Percentiles rank a stretch among this genome's conserved stretches.
These are phyloP conservation scores for Dryomyza anilis DNA, from an alignment of 2,888 invertebrate genomes.

Conservation along the genomic window DNA sequence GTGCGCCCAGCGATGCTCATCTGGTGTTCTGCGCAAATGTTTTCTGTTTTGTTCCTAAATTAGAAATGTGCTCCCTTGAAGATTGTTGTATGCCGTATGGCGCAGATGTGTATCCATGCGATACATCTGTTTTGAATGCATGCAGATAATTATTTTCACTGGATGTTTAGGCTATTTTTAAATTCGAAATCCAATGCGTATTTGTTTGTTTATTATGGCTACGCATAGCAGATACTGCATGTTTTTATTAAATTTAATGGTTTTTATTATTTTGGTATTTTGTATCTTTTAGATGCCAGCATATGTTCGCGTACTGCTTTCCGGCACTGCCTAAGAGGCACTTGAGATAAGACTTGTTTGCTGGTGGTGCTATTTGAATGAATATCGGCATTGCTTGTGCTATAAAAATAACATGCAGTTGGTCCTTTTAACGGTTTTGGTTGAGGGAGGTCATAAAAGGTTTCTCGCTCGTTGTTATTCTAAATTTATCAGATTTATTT, in stretches of 20 bases:
- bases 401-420: constrained; percentile 1
- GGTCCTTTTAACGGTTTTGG: constrained; percentile 2
- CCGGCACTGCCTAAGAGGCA: not conserved
- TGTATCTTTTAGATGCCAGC: not conserved
- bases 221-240: not conserved
- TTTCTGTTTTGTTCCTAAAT: constrained; percentile 18
- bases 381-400: not conserved
- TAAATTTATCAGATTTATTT: no score
- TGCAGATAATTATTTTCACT: not conserved
- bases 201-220: not conserved
- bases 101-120: not conserved
- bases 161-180: constrained; percentile 5
- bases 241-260: not conserved
- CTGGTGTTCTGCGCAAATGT: constrained; percentile 1
- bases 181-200: not conserved
- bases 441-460: constrained; percentile 5
- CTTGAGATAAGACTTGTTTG: not conserved
- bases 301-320: not conserved
- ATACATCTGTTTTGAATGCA: not conserved
- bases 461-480: no score
- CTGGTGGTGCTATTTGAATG: no score
- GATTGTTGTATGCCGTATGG: not conserved
- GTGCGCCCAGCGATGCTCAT: not conserved
- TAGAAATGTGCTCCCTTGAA: constrained; percentile 16
- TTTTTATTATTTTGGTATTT: no score